phyloP scores from a whole-genome alignment of 2,888 invertebrate species.

The Leptinotarsa peninsularis region DNA sequence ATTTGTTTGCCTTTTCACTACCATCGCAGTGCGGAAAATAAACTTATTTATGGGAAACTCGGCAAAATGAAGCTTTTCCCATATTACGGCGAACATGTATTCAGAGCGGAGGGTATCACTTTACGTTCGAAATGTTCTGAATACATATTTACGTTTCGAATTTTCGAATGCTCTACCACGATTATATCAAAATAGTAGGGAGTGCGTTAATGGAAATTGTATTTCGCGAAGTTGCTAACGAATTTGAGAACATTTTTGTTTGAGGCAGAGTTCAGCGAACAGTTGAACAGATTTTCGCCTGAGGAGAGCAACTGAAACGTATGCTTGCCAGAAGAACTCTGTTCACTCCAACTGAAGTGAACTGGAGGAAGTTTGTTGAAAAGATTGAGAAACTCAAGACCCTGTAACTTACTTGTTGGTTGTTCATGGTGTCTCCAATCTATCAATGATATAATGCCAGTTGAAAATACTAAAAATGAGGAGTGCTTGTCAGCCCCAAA shows the following conservation, averaged over 20 bases:
- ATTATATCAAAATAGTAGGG: conserved; percentile 5
- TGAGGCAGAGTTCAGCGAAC: no score
- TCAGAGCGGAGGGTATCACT: conserved; percentile 29
- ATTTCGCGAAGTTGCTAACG: background rate
- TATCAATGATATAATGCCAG: no score
- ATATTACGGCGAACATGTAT: conserved; percentile 34
- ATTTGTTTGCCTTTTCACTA: conserved; percentile 35
- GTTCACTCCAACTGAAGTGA: background rate
- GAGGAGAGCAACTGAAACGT: no score
- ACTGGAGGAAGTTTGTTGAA: background rate
- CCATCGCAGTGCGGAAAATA: conserved; percentile 33
- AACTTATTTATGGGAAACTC: conserved; percentile 24
- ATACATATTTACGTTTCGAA: conserved; percentile 38
- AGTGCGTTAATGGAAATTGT: background rate
- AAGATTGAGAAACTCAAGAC: no score
- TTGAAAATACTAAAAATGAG: no score
- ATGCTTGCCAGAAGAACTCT: no score
- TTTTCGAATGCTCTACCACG: conserved; percentile 29
- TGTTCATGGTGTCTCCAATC: no score
- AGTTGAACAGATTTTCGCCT: no score
- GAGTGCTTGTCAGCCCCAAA: no score
- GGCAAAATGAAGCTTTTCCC: conserved; percentile 24
- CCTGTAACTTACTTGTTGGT: no score
- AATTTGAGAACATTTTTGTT: no score
- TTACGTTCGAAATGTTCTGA: conserved; percentile 35